These are phyloP conservation scores for Lophochroa leadbeateri DNA, from an alignment of 2,113 vertebrate genomes.

Conservation along the genomic window DNA sequence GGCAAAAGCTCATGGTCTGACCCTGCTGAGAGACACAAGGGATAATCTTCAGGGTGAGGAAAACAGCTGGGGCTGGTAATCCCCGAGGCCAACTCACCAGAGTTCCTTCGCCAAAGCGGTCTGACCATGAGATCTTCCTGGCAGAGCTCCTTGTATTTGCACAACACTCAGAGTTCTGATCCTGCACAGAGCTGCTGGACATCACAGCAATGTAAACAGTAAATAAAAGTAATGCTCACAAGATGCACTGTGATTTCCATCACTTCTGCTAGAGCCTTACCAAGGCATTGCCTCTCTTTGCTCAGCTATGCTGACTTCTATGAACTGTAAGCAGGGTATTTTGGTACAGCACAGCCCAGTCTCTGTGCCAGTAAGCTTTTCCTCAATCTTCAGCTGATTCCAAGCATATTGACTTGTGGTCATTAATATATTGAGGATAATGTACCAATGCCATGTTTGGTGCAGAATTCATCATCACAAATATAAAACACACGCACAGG, in stretches of 20 bases:
- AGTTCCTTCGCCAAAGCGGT: neutral
- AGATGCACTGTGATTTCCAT: neutral
- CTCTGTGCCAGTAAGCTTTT: neutral
- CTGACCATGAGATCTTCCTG: accelerated
- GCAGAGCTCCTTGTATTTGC: neutral
- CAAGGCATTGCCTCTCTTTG: neutral
- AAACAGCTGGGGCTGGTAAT: neutral
- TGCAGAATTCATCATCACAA: neutral
- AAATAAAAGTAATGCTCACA: neutral
- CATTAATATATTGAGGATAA: neutral
- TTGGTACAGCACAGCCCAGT: neutral
- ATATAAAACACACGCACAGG: neutral
- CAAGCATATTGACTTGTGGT: neutral
- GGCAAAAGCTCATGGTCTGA: neutral
- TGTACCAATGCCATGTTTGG: neutral
- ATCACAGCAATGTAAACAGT: neutral
- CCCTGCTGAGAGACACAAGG: neutral
- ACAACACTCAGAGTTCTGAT: neutral
- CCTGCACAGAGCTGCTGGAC: neutral
- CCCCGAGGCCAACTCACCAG: neutral
- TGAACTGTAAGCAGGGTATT: accelerated
- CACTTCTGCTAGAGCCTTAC: neutral
- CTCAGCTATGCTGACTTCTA: neutral
- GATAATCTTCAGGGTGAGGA: neutral
- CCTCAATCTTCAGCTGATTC: neutral